phyloP scores from a whole-genome alignment of 1,140 invertebrate species.

The Neodiprion fabricii region DNA sequence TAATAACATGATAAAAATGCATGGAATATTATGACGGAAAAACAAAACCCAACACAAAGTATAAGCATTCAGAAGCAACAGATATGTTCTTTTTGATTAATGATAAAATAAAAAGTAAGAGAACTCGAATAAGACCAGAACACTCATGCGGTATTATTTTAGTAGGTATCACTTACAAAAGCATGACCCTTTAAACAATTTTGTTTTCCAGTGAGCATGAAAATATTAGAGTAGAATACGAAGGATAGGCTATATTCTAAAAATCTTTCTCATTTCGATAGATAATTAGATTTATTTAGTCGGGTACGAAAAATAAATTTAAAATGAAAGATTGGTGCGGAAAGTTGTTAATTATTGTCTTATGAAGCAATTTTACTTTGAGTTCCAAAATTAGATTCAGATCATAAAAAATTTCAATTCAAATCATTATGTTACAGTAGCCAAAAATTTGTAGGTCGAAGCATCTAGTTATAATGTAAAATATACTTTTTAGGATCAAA shows the following conservation, averaged over 20 bases:
- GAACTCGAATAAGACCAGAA: background rate
- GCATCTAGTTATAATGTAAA: background rate
- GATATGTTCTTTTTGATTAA: background rate
- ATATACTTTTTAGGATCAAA: too few species aligned
- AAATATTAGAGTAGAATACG: background rate
- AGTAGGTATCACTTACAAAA: background rate
- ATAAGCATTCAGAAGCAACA: background rate
- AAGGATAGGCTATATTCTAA: background rate
- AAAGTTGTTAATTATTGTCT: background rate
- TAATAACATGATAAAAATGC: background rate
- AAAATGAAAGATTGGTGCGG: background rate
- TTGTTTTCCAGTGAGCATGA: background rate
- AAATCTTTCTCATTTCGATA: background rate
- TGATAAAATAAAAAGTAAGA: background rate
- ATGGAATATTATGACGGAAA: background rate
- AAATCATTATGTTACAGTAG: background rate
- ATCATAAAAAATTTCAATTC: background rate
- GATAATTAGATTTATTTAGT: background rate
- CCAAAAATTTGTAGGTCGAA: background rate
- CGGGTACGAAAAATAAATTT: background rate
- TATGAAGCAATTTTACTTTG: background rate
- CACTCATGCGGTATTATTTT: background rate
- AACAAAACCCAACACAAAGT: background rate
- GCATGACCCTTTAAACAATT: background rate
- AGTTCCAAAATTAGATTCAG: background rate